These are phyloP conservation scores for Callocephalon fimbriatum DNA, from an alignment of 2,113 vertebrate species.

Conservation along the genomic window DNA sequence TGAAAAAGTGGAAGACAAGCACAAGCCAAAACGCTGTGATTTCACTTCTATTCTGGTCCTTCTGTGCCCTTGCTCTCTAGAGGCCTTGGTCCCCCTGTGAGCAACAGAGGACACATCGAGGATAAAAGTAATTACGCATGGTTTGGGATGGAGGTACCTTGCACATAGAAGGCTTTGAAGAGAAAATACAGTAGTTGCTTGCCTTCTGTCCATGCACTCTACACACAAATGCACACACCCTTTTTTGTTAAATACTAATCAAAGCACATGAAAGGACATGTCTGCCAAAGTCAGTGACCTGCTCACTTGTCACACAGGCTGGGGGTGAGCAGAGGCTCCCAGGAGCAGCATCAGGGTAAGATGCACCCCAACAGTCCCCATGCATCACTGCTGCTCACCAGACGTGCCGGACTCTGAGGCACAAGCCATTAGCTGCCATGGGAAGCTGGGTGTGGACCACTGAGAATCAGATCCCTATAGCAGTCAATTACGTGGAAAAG, in stretches of 20 bases:
- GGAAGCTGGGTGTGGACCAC: neutral
- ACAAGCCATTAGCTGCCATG: neutral
- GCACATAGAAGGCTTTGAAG: neutral
- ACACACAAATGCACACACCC: neutral
- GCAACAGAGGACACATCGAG: neutral
- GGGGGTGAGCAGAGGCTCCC: neutral
- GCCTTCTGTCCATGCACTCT: neutral
- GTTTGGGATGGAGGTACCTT: neutral
- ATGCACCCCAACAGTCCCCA: fast-evolving
- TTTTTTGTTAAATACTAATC: neutral
- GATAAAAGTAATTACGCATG: neutral
- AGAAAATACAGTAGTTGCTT: neutral
- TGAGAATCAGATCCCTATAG: fast-evolving
- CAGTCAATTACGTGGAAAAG: neutral
- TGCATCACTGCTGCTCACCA: fast-evolving
- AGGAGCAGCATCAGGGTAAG: fast-evolving
- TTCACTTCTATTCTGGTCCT: neutral
- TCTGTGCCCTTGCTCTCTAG: neutral
- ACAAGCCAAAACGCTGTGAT: neutral
- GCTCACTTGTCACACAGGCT: neutral
- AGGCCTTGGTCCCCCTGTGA: neutral
- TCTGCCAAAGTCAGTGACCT: neutral
- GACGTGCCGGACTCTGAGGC: fast-evolving
- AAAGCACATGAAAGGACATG: fast-evolving
- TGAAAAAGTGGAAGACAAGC: neutral